Evolutionary conservation across 2,113 vertebrate genomes (phyloP).

Genomic region (Cettia cetti): DNA sequence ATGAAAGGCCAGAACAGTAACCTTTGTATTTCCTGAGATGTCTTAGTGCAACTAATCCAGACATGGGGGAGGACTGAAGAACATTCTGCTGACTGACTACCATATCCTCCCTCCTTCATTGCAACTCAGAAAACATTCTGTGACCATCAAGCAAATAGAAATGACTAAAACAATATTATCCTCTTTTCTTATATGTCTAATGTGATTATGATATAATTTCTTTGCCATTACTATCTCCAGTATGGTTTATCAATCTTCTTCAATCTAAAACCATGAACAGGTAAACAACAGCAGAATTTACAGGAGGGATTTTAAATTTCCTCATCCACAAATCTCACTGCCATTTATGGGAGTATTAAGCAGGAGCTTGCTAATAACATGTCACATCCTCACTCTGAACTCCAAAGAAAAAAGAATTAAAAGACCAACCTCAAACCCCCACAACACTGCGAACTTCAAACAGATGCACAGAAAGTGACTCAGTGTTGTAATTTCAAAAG

Average conservation of each 20-base stretch:
- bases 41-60: neutral
- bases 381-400: neutral
- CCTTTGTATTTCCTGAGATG: neutral
- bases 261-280: neutral
- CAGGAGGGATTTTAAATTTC: neutral
- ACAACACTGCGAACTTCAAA: accelerated
- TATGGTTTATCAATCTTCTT: neutral
- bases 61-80: neutral
- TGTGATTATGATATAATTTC: neutral
- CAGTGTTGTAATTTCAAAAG: neutral
- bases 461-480: neutral
- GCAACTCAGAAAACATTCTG: neutral
- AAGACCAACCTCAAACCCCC: neutral
- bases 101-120: no score
- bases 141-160: neutral
- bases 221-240: neutral
- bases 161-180: neutral
- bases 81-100: neutral
- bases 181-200: neutral
- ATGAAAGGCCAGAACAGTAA: neutral
- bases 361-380: neutral
- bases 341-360: neutral
- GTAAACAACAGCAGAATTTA: neutral
- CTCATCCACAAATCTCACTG: neutral
- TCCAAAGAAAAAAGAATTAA: neutral